Evolutionary conservation across 2,888 invertebrate species (phyloP).

Genomic region (Campoletis raptor): DNA sequence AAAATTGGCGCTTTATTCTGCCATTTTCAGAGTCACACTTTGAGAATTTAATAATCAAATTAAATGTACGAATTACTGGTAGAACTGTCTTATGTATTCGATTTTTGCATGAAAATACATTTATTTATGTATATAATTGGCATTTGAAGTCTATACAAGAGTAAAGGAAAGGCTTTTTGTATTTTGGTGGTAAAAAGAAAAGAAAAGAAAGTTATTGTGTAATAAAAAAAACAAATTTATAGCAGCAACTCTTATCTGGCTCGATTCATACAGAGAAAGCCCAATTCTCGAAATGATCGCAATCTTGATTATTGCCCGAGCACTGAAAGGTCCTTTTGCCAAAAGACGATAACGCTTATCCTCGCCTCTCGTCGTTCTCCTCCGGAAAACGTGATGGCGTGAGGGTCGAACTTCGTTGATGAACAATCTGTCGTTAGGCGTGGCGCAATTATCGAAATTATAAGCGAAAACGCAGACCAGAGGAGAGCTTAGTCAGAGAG

Average conservation of each 20-base stretch:
- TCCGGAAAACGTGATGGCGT: constrained; percentile 15
- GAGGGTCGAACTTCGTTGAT: constrained; percentile 45
- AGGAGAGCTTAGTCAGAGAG: constrained; percentile 39
- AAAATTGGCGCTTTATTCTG: constrained; percentile 31
- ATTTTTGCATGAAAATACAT: background rate
- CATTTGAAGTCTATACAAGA: background rate
- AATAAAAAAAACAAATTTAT: constrained; percentile 7
- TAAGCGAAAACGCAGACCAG: constrained; percentile 46
- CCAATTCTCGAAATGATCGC: constrained; percentile 7
- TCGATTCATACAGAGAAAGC: background rate
- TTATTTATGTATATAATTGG: background rate
- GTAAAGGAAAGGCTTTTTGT: background rate
- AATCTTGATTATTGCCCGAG: constrained; percentile 23
- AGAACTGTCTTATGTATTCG: background rate
- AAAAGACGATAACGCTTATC: constrained; percentile 41
- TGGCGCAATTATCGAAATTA: constrained; percentile 68
- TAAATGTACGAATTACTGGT: background rate
- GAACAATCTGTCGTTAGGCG: constrained; percentile 68
- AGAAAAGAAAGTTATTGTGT: background rate
- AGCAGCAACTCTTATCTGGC: constrained; percentile 4
- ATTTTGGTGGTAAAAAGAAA: background rate
- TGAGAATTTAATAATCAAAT: background rate
- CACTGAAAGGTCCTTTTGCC: constrained; percentile 6
- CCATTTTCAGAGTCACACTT: background rate
- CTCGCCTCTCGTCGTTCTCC: constrained; percentile 20